Base-by-base conservation (phyloP, 2,113 vertebrate species). In the Cephalopholis sonnerati region DNA sequence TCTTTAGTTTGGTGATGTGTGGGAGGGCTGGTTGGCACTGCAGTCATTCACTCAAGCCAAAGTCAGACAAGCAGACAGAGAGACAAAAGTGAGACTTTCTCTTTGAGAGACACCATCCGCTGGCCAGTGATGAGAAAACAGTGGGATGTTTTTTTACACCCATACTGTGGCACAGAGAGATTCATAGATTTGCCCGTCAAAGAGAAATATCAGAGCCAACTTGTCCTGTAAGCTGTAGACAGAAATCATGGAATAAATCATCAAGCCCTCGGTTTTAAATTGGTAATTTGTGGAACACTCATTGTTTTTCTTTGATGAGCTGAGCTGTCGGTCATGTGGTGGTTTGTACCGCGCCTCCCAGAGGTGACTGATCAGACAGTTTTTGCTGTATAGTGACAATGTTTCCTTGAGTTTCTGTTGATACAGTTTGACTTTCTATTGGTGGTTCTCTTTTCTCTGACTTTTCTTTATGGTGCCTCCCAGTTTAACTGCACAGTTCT, bases 71-170 rank as follows among this genome's bases (percentile, higher is more conserved):
- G 50, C 57, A 65, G 69, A 83, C 81, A 77, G 74, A 66, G 55
- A 65, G 69, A 83, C 81, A 77, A 77, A 70, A 61, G 84, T 71
- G 25, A 68, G 64, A 59, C 6, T 18, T 0, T 0, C 18, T 53
- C 17, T 79, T 17, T 53, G 73, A 70, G 74, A 74, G 67, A 80
- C 77, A 74, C 44, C 64, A 22, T 66, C 80, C 70, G 3, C 58
- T 80, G 81, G 62, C 46, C 76, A 11, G 65, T 2, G 27, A 68
- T 5, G 29, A 46, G 63, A 70, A 36, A 61, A 63, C 75, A 63
- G 51, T 15, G 65, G 59, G 58, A 25, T 64, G 48, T 51, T 72
- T 54, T 50, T 68, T 61, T 25, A 61, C n/a, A 59, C 18, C 15
- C 54, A 18, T 5, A 32, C 44, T 22, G 55, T 55, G 36, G 36